Conservation (phyloP, 2,113 vertebrate genomes). For the Anhinga anhinga region DNA sequence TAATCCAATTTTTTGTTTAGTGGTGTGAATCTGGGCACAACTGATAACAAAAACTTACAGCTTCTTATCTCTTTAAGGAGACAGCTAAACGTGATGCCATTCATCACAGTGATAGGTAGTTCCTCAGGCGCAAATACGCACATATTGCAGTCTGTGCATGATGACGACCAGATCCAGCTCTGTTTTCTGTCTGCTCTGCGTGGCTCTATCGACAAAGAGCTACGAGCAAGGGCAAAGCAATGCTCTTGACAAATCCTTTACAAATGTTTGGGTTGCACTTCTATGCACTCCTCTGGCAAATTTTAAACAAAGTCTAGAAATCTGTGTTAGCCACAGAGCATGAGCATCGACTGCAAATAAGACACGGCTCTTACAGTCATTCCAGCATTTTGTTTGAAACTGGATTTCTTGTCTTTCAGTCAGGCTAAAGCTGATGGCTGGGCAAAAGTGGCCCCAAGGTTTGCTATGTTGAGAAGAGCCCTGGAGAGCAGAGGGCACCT, state of each 20-base stretch:
- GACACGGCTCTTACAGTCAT: neutral
- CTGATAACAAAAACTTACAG: neutral
- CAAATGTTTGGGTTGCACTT: neutral
- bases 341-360: neutral
- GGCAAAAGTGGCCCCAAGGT: neutral
- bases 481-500: neutral
- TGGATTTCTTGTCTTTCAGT: neutral
- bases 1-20: neutral
- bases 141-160: accelerated
- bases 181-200: conserved; percentile 18
- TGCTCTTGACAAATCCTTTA: neutral
- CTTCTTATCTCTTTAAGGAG: neutral
- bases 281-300: neutral
- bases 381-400: neutral
- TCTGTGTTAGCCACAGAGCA: neutral
- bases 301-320: neutral
- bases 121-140: neutral
- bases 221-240: neutral
- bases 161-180: conserved; percentile 27
- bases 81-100: neutral
- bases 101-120: conserved; percentile 1
- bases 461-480: neutral
- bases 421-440: neutral
- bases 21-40: neutral
- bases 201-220: neutral